A percentile compares a stretch with the other conserved stretches of the same genome.
Evolutionary conservation across 2,797 vertebrate species (phyloP).

Genomic region (Ptychobarbus kaznakovi): DNA sequence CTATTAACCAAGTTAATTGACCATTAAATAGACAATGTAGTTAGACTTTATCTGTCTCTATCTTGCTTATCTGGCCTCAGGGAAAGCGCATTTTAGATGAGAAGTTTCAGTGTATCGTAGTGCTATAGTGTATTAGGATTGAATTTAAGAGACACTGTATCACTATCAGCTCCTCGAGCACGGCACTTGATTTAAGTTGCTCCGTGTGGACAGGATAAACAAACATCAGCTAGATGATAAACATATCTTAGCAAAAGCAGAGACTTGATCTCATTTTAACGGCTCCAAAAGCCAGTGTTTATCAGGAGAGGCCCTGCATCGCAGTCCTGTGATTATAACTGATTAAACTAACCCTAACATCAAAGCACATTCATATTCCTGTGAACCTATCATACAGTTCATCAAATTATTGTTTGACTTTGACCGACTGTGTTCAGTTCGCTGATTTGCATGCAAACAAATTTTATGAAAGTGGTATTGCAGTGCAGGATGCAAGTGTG

Average conservation of each 20-base stretch:
- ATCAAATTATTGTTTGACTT: slow-evolving; percentile 19
- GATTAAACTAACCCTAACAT: not conserved
- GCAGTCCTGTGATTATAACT: slow-evolving; percentile 28
- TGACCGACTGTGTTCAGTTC: slow-evolving; percentile 11
- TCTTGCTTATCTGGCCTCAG: slow-evolving; percentile 2
- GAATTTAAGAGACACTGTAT: not conserved
- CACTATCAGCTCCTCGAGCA: not conserved
- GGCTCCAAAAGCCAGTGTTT: slow-evolving; percentile 8
- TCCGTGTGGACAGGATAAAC: not conserved
- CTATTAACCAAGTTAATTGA: slow-evolving; percentile 31
- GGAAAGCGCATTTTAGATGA: not conserved
- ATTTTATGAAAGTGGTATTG: slow-evolving; percentile 35
- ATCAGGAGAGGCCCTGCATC: not conserved
- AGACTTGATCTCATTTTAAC: slow-evolving; percentile 13
- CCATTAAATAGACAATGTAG: not conserved
- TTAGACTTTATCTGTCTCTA: not conserved
- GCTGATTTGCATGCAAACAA: slow-evolving; percentile 56
- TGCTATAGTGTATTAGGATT: no score
- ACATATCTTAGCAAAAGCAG: not conserved
- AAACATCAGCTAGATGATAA: not conserved
- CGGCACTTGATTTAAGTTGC: not conserved
- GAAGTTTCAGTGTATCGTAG: not conserved
- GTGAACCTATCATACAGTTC: not conserved
- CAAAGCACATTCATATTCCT: not conserved
- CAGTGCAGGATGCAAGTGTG: slow-evolving; percentile 52